phyloP scores from a whole-genome alignment of 2,113 vertebrate genomes.

The Barbus barbus region DNA sequence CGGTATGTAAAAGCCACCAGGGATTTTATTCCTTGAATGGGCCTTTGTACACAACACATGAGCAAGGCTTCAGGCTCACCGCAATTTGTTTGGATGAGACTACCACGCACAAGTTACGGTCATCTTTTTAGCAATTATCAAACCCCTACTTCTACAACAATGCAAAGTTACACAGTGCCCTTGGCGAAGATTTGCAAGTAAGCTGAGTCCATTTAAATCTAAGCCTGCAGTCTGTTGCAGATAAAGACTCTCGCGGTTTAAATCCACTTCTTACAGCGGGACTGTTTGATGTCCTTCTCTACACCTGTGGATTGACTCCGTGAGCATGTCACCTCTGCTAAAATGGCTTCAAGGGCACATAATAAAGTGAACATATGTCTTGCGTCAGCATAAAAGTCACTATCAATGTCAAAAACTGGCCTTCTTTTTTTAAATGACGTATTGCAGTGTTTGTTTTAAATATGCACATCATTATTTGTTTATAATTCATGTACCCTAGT shows the following conservation, averaged over 20 bases:
- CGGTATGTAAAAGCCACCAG: conserved; percentile 21
- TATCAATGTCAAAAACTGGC: too few relatives aligned
- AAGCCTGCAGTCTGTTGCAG: conserved; percentile 15
- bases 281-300: conserved; percentile 20
- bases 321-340: conserved; percentile 8
- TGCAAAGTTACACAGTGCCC: conserved; percentile 2
- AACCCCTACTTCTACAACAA: conserved; percentile 26
- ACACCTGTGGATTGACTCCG: conserved; percentile 16
- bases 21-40: conserved; percentile 29
- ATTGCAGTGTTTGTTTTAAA: not conserved
- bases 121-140: conserved; percentile 38
- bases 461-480: not conserved
- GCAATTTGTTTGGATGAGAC: conserved; percentile 24
- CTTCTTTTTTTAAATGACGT: not conserved
- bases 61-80: conserved; percentile 35
- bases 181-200: conserved; percentile 36
- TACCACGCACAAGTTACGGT: not conserved
- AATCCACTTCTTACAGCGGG: conserved; percentile 14
- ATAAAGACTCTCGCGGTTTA: conserved; percentile 25
- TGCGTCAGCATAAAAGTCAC: not conserved
- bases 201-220: conserved; percentile 36
- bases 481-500: not conserved
- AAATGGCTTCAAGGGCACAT: conserved; percentile 33
- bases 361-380: not conserved
- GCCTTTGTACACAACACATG: conserved; percentile 23